These are phyloP conservation scores for Bombylius major DNA, from an alignment of 2,888 invertebrate genomes.

Conservation along the genomic window DNA sequence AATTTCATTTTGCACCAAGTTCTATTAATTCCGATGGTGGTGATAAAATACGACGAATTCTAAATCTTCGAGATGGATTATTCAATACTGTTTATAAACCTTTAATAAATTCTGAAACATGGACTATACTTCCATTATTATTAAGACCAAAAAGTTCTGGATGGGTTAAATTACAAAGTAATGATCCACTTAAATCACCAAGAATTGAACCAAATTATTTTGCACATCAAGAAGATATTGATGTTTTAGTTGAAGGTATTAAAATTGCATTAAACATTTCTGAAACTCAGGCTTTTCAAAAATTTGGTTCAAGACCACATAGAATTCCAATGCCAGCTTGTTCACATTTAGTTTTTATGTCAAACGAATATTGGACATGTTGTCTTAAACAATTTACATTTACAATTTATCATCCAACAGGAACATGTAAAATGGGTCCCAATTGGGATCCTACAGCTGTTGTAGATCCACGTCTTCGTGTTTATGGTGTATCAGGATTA, in stretches of 20 bases:
- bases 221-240: conserved; percentile 67
- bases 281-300: conserved; percentile 64
- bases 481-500: conserved; percentile 64
- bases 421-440: conserved; percentile 82
- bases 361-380: conserved; percentile 81
- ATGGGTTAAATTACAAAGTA: conserved; percentile 67
- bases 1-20: conserved; percentile 77
- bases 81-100: conserved; percentile 80
- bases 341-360: conserved; percentile 53
- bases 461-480: conserved; percentile 62
- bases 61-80: conserved; percentile 63
- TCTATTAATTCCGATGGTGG: conserved; percentile 73
- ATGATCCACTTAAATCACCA: conserved; percentile 70
- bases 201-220: conserved; percentile 88
- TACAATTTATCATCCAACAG: conserved; percentile 76
- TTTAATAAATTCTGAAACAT: conserved; percentile 62
- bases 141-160: conserved; percentile 81
- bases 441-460: conserved; percentile 60
- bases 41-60: conserved; percentile 62
- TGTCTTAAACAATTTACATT: conserved; percentile 65
- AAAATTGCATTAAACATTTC: conserved; percentile 69
- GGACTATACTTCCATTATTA: conserved; percentile 69
- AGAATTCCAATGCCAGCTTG: conserved; percentile 75
- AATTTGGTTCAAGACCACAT: conserved; percentile 66
- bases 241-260: conserved; percentile 70